Evolutionary conservation across 2,888 invertebrate genomes (phyloP).

Genomic region (Megamerina dolium): DNA sequence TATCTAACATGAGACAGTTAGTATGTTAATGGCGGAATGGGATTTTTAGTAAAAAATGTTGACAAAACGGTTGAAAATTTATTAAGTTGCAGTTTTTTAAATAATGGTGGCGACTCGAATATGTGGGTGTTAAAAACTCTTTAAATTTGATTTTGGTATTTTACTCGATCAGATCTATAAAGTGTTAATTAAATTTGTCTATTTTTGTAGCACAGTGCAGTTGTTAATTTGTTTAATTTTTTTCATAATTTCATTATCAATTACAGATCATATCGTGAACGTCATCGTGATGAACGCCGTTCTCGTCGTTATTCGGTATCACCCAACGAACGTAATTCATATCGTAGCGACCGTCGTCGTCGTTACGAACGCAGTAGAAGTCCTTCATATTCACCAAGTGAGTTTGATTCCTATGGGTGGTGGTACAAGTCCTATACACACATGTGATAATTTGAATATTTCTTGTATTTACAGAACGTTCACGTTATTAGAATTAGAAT

Average conservation of each 20-base stretch:
- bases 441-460: not conserved
- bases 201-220: not conserved
- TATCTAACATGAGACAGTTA: too few species aligned
- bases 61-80: too few species aligned
- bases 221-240: not conserved
- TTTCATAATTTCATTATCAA: constrained; percentile 1
- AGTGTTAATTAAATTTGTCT: too few species aligned
- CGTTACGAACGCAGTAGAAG: constrained; percentile 36
- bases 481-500: constrained; percentile 25
- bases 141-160: too few species aligned
- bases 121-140: too few species aligned
- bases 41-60: too few species aligned
- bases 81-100: too few species aligned
- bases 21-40: too few species aligned
- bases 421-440: not conserved
- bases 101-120: too few species aligned
- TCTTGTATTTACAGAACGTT: constrained; percentile 27
- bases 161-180: too few species aligned
- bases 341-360: constrained; percentile 20
- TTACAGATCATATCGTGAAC: constrained; percentile 25
- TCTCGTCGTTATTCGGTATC: constrained; percentile 27
- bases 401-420: constrained; percentile 13
- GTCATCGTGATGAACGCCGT: constrained; percentile 26
- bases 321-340: constrained; percentile 26
- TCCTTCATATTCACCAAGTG: constrained; percentile 38